phyloP scores from a whole-genome alignment of 2,113 vertebrate genomes.

The Podiceps cristatus region DNA sequence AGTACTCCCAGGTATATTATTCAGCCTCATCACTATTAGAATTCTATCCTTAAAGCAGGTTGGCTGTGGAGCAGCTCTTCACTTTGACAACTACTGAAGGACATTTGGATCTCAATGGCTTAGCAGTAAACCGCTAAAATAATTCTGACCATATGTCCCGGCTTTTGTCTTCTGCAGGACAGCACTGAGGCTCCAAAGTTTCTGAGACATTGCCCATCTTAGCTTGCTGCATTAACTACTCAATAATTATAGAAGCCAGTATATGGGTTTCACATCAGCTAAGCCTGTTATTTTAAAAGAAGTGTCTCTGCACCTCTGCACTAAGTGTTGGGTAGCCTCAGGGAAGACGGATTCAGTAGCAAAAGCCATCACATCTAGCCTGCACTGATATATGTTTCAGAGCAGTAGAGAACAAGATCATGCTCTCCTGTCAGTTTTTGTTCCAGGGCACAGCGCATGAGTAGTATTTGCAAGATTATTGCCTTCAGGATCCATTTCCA shows the following conservation, averaged over 20 bases:
- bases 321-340: background rate
- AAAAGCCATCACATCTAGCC: background rate
- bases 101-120: background rate
- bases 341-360: background rate
- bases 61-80: background rate
- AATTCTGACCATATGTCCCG: background rate
- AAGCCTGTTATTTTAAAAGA: background rate
- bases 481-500: background rate
- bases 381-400: background rate
- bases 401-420: background rate
- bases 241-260: background rate
- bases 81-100: background rate
- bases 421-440: background rate
- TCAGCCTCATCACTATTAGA: background rate
- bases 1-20: background rate
- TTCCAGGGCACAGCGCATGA: background rate
- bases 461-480: background rate
- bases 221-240: background rate
- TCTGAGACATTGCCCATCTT: background rate
- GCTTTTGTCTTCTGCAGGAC: background rate
- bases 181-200: background rate
- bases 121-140: background rate
- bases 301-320: background rate
- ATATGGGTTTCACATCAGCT: background rate
- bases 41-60: background rate